Evolutionary conservation across 1,140 invertebrate species (phyloP).

Genomic region (Meloidogyne floridensis): DNA sequence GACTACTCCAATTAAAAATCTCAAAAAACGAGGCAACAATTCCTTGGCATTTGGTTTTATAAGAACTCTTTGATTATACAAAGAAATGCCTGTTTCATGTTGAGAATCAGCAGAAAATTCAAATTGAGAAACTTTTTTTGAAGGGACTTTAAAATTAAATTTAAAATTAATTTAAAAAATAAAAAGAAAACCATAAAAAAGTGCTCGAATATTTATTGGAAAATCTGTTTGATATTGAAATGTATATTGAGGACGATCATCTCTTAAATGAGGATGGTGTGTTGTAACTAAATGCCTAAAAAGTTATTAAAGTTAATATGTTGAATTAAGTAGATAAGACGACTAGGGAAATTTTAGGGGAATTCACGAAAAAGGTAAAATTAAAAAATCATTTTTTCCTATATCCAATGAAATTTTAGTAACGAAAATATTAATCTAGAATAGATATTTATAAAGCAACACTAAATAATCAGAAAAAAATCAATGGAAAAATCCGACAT

Average conservation of each 20-base stretch:
- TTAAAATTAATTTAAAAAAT: background rate
- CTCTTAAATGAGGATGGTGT: slow-evolving; percentile 50
- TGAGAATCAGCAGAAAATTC: slow-evolving; percentile 80
- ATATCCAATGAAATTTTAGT: too few relatives aligned
- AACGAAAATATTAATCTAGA: too few relatives aligned
- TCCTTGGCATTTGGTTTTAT: slow-evolving; percentile 58
- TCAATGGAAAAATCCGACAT: too few relatives aligned
- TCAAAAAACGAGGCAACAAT: slow-evolving; percentile 49
- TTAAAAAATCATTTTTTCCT: too few relatives aligned
- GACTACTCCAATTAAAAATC: slow-evolving; percentile 77
- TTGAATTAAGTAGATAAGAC: too few relatives aligned
- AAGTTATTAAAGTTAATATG: background rate
- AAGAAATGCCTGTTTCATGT: slow-evolving; percentile 76
- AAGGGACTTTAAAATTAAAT: slow-evolving; percentile 16
- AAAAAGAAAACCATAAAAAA: slow-evolving; percentile 88
- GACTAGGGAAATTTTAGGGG: too few relatives aligned
- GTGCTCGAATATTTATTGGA: slow-evolving; percentile 83
- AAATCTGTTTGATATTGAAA: slow-evolving; percentile 76
- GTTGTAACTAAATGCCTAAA: slow-evolving; percentile 53
- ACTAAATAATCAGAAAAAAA: too few relatives aligned
- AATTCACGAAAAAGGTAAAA: too few relatives aligned
- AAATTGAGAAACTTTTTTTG: slow-evolving; percentile 75
- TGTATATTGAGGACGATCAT: slow-evolving; percentile 64
- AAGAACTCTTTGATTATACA: slow-evolving; percentile 74
- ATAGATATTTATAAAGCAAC: too few relatives aligned